These are phyloP conservation scores for Caenorhabditis auriculariae DNA, from an alignment of 2,888 invertebrate species.

Conservation along the genomic window DNA sequence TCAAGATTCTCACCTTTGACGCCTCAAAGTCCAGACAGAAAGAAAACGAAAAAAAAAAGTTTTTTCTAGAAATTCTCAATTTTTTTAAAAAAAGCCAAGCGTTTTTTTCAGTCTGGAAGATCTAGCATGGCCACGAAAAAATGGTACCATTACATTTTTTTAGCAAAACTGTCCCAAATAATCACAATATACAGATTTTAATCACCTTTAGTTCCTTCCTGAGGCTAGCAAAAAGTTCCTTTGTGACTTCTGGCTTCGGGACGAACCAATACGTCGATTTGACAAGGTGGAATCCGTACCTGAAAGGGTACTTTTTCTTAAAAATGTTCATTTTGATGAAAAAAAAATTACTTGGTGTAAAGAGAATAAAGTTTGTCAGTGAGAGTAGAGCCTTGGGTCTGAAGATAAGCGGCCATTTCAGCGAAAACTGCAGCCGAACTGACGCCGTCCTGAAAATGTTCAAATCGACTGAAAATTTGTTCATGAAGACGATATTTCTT, in stretches of 20 bases:
- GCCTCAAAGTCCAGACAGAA: no score
- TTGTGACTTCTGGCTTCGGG: conserved; percentile 52
- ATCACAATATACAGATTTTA: not conserved
- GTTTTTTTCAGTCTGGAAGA: not conserved
- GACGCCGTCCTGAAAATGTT: conserved; percentile 76
- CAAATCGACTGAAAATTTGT: not conserved
- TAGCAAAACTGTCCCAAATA: no score
- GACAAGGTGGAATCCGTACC: conserved; percentile 86
- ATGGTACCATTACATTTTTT: no score
- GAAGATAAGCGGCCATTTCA: conserved; percentile 76
- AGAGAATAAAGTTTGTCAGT: conserved; percentile 73
- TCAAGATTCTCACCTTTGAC: no score
- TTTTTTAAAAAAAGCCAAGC: no score
- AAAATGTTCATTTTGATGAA: not conserved
- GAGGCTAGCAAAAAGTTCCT: conserved; percentile 49
- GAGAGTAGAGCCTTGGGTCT: conserved; percentile 65
- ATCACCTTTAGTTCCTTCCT: conserved; percentile 44
- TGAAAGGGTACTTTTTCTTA: conserved; percentile 60
- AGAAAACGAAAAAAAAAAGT: no score
- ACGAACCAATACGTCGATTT: conserved; percentile 80
- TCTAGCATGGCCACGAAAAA: no score
- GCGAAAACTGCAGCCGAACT: conserved; percentile 81
- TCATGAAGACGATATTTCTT: not conserved
- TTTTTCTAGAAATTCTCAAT: no score
- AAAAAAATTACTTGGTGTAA: conserved; percentile 71